These are phyloP conservation scores for Bolborhynchus lineola DNA, from an alignment of 2,113 vertebrate species.

Conservation along the genomic window DNA sequence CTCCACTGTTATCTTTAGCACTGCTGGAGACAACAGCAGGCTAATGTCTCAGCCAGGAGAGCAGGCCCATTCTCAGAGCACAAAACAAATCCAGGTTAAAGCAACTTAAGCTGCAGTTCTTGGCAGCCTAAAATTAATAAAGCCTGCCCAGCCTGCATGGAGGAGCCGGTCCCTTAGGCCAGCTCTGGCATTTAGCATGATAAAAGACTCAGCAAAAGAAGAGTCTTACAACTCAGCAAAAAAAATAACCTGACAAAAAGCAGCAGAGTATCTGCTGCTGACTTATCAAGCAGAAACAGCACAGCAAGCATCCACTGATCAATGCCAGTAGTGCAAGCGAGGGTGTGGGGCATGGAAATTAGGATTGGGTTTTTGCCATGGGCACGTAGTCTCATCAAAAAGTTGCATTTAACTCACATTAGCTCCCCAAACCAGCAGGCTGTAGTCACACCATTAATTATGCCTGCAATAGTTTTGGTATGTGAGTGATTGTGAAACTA, in stretches of 20 bases:
- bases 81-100: not conserved
- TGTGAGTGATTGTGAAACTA: not conserved
- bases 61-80: not conserved
- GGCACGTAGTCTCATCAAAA: not conserved
- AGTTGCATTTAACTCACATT: not conserved
- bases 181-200: not conserved
- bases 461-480: not conserved
- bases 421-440: not conserved
- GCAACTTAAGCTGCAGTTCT: not conserved
- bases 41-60: not conserved
- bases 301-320: not conserved
- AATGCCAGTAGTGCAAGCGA: not conserved
- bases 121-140: not conserved
- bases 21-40: not conserved
- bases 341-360: not conserved
- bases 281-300: slow-evolving; percentile 48
- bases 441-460: not conserved
- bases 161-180: not conserved
- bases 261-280: slow-evolving; percentile 1
- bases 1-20: not conserved
- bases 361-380: not conserved
- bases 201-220: slow-evolving; percentile 17
- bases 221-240: slow-evolving; percentile 31
- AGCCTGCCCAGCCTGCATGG: not conserved
- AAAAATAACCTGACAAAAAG: slow-evolving; percentile 3